phyloP scores from a whole-genome alignment of 2,797 vertebrate genomes.

The Zalophus californianus region DNA sequence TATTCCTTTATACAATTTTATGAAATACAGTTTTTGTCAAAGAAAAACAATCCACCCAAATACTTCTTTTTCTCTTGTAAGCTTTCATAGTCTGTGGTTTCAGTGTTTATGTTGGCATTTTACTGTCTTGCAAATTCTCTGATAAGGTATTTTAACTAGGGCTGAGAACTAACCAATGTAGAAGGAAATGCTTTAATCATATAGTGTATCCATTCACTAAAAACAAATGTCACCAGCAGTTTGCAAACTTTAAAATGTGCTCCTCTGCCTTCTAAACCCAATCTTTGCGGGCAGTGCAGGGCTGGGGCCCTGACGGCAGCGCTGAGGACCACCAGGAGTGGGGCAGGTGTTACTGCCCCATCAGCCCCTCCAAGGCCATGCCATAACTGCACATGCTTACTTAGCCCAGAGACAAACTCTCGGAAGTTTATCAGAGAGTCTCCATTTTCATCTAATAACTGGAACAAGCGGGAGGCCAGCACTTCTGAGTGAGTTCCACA shows the following conservation, averaged over 20 bases:
- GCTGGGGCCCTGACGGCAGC: not conserved
- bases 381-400: conserved; percentile 85
- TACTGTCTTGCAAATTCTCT: not conserved
- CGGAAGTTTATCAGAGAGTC: conserved; percentile 97
- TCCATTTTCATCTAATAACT: conserved; percentile 94
- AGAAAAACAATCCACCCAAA: not conserved
- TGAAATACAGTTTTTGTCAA: not conserved
- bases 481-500: conserved; percentile 94
- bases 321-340: not conserved
- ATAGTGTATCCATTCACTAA: not conserved
- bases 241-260: not conserved
- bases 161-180: not conserved
- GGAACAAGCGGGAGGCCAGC: conserved; percentile 94
- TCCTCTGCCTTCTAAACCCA: not conserved
- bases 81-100: not conserved
- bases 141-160: not conserved
- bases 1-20: not conserved
- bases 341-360: fast-evolving
- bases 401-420: conserved; percentile 96
- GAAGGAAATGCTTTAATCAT: not conserved
- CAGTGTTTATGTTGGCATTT: not conserved
- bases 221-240: not conserved
- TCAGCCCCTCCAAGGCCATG: fast-evolving
- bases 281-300: not conserved
- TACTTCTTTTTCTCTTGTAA: not conserved